Base-by-base conservation (phyloP, 1,140 invertebrate genomes). In the Homalodisca vitripennis region DNA sequence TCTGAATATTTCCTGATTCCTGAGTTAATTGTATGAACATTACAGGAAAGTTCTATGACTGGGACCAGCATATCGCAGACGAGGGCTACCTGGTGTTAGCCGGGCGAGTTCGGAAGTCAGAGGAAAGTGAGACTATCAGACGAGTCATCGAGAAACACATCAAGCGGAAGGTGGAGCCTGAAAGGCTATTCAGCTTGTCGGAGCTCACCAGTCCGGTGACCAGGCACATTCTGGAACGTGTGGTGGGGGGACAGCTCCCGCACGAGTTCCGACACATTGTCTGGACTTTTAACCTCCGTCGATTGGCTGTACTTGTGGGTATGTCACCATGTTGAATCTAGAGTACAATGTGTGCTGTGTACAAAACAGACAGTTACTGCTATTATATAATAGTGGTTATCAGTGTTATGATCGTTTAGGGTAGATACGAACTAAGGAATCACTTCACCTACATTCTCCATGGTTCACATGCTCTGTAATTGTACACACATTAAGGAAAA, bases 51-150 rank as follows among this genome's bases (percentile, higher is more conserved):
- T 88, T 91, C 68, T 96, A 97, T 77, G 96, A 99, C 81, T 99
- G 97, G 97, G 92, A 96, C 78, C 96, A 98, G 80, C 94, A 98
- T 82, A 84, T 99, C 30, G 94, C 95, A 0, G 96, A 99, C 79
- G 97, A 99, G 84, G 98, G 84, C 82, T 31, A 67, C 77, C 84
- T 99, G 57, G 88, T 99, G 17, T 79, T 99, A 3, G 95, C 94
- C 22, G 95, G 96, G 1, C 89, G 96, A 82, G 95, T 98, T 1
- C 83, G 98, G n/a, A 90, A 90, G 76, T 70, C 79, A 1, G 91
- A 95, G 70, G 98, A 92, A 77, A 84, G 85, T 53, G 78, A 84
- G n/a, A 86, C 89, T 20, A 94, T 98, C 31, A 82, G 85, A 73
- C 80, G 89, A 74, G 89, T 94, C 0, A 83, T 99, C 26, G 85